phyloP scores from a whole-genome alignment of 2,888 invertebrate genomes.

The Phasia obesa region DNA sequence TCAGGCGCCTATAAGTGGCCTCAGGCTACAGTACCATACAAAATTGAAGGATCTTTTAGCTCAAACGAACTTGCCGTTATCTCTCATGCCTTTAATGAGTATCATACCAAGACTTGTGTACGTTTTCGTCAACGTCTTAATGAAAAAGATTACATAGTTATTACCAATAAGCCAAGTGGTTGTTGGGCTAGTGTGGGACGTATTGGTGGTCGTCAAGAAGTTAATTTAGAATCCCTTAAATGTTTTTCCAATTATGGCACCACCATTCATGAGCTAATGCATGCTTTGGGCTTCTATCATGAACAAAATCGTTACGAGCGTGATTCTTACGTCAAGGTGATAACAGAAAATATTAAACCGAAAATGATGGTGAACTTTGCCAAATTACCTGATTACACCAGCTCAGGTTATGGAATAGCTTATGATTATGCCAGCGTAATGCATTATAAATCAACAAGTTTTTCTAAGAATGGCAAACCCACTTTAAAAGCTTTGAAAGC shows the following conservation, averaged over 20 bases:
- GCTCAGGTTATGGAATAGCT: constrained; percentile 86
- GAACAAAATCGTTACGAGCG: constrained; percentile 91
- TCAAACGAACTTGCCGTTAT: constrained; percentile 85
- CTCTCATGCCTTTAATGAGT: constrained; percentile 87
- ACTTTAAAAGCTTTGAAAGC: constrained; percentile 87
- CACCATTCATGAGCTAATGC: constrained; percentile 90
- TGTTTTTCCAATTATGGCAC: constrained; percentile 88
- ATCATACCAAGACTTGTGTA: constrained; percentile 89
- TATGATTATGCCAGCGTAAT: constrained; percentile 92
- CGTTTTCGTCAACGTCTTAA: constrained; percentile 86
- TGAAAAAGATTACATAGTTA: constrained; percentile 87
- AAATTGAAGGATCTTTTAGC: constrained; percentile 85
- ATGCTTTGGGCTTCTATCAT: constrained; percentile 90
- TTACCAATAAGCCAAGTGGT: constrained; percentile 86
- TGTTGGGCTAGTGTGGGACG: constrained; percentile 92
- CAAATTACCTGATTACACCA: constrained; percentile 84
- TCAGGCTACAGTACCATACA: constrained; percentile 87
- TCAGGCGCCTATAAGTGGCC: constrained; percentile 85
- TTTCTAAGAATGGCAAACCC: constrained; percentile 87
- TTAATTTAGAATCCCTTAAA: constrained; percentile 89
- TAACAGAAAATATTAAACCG: constrained; percentile 86
- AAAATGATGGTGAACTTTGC: constrained; percentile 88
- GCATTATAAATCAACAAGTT: constrained; percentile 91
- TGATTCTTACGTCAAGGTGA: constrained; percentile 86
- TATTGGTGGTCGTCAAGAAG: constrained; percentile 85